Conservation (phyloP, 2,888 invertebrate species). For the Phengaris arion region DNA sequence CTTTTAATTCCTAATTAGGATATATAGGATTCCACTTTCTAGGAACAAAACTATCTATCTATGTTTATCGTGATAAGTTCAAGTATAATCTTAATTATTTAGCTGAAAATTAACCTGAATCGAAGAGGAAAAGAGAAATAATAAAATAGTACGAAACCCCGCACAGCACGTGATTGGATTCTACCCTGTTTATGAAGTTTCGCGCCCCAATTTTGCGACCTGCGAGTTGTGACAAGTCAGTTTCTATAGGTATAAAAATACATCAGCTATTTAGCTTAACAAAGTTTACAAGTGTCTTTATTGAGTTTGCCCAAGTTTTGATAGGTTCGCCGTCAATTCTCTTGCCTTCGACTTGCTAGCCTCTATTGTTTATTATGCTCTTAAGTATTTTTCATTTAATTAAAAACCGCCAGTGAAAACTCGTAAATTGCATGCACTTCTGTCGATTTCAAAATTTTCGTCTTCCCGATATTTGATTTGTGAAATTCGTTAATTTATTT, state of each 20-base stretch:
- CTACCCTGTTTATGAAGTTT: constrained; percentile 29
- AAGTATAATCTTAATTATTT: no score
- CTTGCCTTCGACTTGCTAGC: constrained; percentile 49
- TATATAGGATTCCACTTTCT: no score
- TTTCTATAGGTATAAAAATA: constrained; percentile 71
- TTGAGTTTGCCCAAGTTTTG: constrained; percentile 79
- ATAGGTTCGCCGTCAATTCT: constrained; percentile 76
- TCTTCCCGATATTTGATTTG: no score
- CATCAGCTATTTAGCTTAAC: constrained; percentile 72
- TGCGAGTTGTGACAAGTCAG: constrained; percentile 66
- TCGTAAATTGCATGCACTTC: neutral
- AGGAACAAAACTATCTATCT: no score
- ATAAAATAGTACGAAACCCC: no score
- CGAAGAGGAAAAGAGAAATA: no score
- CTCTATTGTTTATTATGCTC: constrained; percentile 18
- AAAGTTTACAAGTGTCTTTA: constrained; percentile 77
- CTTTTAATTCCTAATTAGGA: no score
- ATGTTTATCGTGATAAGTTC: no score
- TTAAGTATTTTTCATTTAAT: constrained; percentile 14
- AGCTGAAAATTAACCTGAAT: no score
- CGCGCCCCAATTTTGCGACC: constrained; percentile 57
- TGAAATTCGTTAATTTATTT: neutral
- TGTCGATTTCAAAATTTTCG: neutral
- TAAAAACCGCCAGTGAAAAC: constrained; percentile 11
- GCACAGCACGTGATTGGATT: neutral